Evolutionary conservation across 2,113 vertebrate genomes (phyloP).

Genomic region (Corythornis cristatus): DNA sequence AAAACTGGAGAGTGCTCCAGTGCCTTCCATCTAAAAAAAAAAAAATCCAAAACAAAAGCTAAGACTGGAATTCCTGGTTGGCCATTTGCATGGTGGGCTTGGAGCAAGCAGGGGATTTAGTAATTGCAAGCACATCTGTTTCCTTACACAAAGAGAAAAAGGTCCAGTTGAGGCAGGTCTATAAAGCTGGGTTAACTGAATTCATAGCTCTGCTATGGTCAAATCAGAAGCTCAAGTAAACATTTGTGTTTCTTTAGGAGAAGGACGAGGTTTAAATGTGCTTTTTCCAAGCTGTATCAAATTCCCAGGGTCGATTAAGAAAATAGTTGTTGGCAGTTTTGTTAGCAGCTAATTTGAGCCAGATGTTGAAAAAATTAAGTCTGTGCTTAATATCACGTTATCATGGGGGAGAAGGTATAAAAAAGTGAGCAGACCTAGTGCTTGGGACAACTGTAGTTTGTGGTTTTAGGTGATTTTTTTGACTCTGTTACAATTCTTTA

Average conservation of each 20-base stretch:
- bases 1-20: not conserved
- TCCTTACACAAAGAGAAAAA: conserved; percentile 30
- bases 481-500: not conserved
- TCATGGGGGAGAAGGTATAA: conserved; percentile 19
- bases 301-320: conserved; percentile 69
- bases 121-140: conserved; percentile 46
- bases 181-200: conserved; percentile 46
- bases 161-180: conserved; percentile 34
- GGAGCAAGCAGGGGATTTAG: not conserved
- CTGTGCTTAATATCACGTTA: conserved; percentile 50
- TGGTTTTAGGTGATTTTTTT: not conserved
- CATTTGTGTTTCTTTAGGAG: conserved; percentile 64
- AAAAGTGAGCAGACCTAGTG: conserved; percentile 13
- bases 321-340: conserved; percentile 70
- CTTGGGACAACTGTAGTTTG: conserved; percentile 21
- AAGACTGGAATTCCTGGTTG: not conserved
- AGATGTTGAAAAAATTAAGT: conserved; percentile 59
- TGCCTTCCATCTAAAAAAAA: not conserved
- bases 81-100: conserved; percentile 24
- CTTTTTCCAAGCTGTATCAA: conserved; percentile 57
- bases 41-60: not conserved
- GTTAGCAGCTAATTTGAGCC: conserved; percentile 61
- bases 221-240: conserved; percentile 69
- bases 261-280: conserved; percentile 53
- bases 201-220: conserved; percentile 32